Conservation (phyloP, 2,888 invertebrate genomes). For the Archips xylosteana region DNA sequence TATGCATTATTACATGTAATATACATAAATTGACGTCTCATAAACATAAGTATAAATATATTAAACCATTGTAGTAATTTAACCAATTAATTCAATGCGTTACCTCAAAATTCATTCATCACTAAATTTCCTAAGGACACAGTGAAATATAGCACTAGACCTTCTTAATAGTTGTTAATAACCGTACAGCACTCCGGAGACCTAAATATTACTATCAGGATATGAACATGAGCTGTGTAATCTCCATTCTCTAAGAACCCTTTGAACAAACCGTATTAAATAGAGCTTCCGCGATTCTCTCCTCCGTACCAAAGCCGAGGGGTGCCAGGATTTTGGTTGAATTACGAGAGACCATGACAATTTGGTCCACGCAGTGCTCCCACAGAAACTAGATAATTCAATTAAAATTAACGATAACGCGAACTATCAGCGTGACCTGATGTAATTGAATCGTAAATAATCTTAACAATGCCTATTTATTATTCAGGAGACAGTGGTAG, state of each 20-base stretch:
- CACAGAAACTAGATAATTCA: constrained; percentile 34
- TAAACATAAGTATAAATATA: no score
- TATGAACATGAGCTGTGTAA: constrained; percentile 34
- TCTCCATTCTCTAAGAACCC: constrained; percentile 26
- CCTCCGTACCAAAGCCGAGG: not conserved
- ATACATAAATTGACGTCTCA: no score
- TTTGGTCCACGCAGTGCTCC: constrained; percentile 1
- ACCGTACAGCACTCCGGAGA: constrained; percentile 31
- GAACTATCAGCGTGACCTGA: constrained; percentile 34
- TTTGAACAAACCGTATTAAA: constrained; percentile 1
- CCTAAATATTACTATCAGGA: constrained; percentile 26
- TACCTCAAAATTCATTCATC: constrained; percentile 2
- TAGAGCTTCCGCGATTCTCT: not conserved
- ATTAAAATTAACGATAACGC: constrained; percentile 31
- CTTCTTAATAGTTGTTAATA: constrained; percentile 39
- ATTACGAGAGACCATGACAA: not conserved
- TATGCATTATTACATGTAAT: no score
- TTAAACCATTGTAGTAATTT: no score
- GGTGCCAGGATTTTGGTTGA: not conserved
- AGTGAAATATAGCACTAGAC: constrained; percentile 5
- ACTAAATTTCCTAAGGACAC: constrained; percentile 2
- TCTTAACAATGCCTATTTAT: constrained; percentile 26
- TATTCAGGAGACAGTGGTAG: constrained; percentile 21
- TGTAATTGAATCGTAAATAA: constrained; percentile 38
- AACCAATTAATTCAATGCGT: not conserved